These are phyloP conservation scores for Globicephala melas DNA, from an alignment of 2,113 vertebrate species.

Conservation along the genomic window DNA sequence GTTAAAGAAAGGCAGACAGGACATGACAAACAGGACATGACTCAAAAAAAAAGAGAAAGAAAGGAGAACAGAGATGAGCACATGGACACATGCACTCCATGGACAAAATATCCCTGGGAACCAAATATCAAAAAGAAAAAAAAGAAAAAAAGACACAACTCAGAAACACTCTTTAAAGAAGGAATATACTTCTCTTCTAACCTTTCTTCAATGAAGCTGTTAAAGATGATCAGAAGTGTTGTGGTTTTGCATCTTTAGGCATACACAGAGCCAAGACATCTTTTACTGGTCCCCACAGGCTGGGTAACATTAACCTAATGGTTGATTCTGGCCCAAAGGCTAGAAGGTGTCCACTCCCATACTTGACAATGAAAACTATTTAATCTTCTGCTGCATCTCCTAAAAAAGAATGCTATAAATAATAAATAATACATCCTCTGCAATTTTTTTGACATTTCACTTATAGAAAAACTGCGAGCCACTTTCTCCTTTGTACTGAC, in stretches of 20 bases:
- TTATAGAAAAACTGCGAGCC: background rate
- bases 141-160: background rate
- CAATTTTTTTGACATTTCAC: background rate
- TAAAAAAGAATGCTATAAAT: background rate
- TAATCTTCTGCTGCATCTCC: background rate
- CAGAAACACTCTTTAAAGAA: background rate
- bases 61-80: background rate
- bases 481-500: background rate
- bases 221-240: background rate
- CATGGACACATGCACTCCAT: fast-evolving
- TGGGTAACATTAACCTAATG: background rate
- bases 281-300: background rate
- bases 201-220: background rate
- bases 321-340: background rate
- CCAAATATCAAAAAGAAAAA: background rate
- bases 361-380: background rate
- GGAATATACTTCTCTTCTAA: background rate
- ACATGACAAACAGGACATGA: background rate
- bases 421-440: background rate
- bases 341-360: background rate
- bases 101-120: background rate
- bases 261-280: background rate
- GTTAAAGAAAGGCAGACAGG: background rate
- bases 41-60: background rate
- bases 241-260: background rate